Conservation (phyloP, 2,113 vertebrate species). For the Ciconia stormi region DNA sequence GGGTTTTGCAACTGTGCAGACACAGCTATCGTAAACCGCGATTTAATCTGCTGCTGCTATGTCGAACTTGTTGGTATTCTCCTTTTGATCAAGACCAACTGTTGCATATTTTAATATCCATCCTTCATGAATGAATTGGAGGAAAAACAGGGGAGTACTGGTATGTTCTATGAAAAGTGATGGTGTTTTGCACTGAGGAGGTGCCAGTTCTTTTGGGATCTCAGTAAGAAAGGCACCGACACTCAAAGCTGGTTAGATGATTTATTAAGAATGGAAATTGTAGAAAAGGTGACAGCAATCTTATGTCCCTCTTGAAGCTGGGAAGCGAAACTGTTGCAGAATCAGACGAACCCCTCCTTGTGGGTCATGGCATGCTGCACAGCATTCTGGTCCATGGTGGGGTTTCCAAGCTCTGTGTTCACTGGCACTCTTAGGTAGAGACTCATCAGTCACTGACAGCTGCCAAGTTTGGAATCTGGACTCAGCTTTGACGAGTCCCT, state of each 20-base stretch:
- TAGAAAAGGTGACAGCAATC: background rate
- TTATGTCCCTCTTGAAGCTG: background rate
- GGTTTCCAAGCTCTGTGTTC: background rate
- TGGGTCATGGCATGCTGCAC: rapidly evolving
- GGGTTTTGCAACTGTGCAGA: background rate
- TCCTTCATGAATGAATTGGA: background rate
- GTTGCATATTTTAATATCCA: background rate
- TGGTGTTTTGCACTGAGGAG: background rate
- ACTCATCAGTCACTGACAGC: background rate
- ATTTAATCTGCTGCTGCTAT: background rate
- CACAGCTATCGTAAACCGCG: background rate
- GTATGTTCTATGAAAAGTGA: background rate
- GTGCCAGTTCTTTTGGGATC: background rate
- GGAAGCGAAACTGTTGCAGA: background rate
- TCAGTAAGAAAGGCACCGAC: background rate
- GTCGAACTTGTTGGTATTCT: background rate
- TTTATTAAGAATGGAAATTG: background rate
- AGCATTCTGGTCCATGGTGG: rapidly evolving
- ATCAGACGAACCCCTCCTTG: background rate
- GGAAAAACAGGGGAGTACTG: background rate
- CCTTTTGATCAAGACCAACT: background rate
- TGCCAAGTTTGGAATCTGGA: background rate
- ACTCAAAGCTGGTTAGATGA: background rate
- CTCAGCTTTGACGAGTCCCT: background rate
- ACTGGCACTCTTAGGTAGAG: background rate